Base-by-base conservation (phyloP, 2,888 invertebrate species). In the Acleris emargana region DNA sequence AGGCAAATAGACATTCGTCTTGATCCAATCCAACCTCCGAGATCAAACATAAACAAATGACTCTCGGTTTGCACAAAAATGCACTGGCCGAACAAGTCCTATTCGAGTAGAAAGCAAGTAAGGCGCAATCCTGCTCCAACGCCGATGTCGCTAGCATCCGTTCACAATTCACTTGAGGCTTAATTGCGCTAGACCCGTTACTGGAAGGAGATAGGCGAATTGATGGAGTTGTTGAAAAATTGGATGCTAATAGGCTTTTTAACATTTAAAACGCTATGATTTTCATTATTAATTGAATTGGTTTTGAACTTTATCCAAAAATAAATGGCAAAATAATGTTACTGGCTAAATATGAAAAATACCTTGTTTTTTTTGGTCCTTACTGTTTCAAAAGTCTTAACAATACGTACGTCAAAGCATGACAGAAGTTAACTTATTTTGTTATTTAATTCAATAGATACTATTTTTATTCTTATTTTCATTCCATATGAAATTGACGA, bases 31-130 rank as follows among this genome's bases (percentile, higher is more conserved):
- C 2, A 16, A 45, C 17, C 45, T n/a, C 5, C 5, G 45, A 45
- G 17, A 45, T 45, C 17, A 17, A 52, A 53, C 43, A 45, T 61
- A 61, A 61, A 53, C 45, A 61, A 53, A 61, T 61, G 45, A 45
- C 45, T 45, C 43, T 43, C 43, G 25, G 7, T 50, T 28, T n/a
- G 42, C 55, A n/a, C 50, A 57, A 62, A 62, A 62, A 62, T 62
- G 55, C 62, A 43, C 55, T 28, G 38, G 55, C 42, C 55, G 25
- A 42, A n/a, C 38, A 32, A 43, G 25, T n/a, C 28, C 50, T 43
- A 57, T 62, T 57, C 62, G 20, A 55, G 25, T 62, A 57, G 62
- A 62, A 62, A 62, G 57, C 57, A 52, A 43, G 52, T 49, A 57
- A 43, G 62, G 62, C 51, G 53, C 54, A 47, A 43, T 25, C 52